Evolutionary conservation across 2,113 vertebrate species (phyloP), one percentile per base, ranked within the genome.

Genomic region (Alouatta palliata): DNA sequence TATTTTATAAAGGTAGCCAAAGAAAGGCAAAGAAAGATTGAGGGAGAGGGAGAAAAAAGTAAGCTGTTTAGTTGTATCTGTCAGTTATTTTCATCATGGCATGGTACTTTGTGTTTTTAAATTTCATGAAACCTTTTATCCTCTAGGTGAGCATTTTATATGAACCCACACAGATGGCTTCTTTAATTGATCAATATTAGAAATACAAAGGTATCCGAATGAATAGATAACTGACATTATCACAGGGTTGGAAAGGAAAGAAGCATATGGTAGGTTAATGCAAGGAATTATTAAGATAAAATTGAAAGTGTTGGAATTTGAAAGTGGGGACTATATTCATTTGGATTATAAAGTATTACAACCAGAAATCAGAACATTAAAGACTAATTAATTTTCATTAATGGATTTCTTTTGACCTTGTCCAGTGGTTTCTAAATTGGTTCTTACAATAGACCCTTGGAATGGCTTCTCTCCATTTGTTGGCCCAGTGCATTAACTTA

Each of bases 281-380:
- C 47, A 95, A 95, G 35, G 54, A 89, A 91, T 96, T 94, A 95
- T 93, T 93, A 95, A 90, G 77, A 97, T 94, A 95, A 97, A 97
- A 87, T 91, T 32, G 52, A 94, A 80, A 97, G 20, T 87, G 49
- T 1, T 96, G 49, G 91, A 93, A 95, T 93, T 95, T 93, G 37
- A 95, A 97, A 94, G 27, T 91, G 32, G 35, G 37, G 95, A 75
- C 21, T 96, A 89, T 91, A 93, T 97, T 97, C 40, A 97, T 87
- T 85, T 89, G 35, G n/a, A 94, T 83, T 95, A 95, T 97, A 93
- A 95, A 97, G 83, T 77, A 82, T 49, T 94, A 8, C 17, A 82
- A 83, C 93, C 95, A 93, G 58, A 97, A 92, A 96, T 91, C 32
- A 96, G 71, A 96, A 71, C 17, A 45, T 49, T 94, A 40, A 58